Percentiles rank a stretch among this genome's conserved stretches.
These are phyloP conservation scores for Leptopilina drosophilae DNA, from an alignment of 2,888 invertebrate genomes.

Conservation along the genomic window DNA sequence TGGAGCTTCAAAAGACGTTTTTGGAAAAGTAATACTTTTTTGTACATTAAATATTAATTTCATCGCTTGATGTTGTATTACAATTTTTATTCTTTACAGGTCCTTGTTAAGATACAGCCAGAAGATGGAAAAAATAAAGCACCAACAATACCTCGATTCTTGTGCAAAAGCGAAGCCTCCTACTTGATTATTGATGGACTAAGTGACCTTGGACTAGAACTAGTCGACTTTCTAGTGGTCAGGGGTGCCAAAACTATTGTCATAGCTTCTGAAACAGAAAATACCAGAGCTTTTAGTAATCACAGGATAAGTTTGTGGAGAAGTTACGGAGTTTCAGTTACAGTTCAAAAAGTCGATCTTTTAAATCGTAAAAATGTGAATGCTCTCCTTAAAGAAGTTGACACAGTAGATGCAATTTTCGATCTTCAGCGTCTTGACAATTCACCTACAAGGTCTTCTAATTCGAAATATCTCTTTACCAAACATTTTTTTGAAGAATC, in stretches of 20 bases:
- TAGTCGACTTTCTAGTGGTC: constrained; percentile 54
- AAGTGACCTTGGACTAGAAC: constrained; percentile 78
- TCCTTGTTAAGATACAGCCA: constrained; percentile 61
- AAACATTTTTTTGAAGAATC: constrained; percentile 51
- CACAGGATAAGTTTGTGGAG: constrained; percentile 49
- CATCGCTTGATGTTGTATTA: background rate
- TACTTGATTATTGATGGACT: constrained; percentile 86
- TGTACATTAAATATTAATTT: background rate
- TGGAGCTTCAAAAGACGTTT: constrained; percentile 72
- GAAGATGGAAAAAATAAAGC: constrained; percentile 19
- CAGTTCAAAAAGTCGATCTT: constrained; percentile 45
- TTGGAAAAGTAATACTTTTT: constrained; percentile 82
- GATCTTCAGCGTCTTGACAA: constrained; percentile 47
- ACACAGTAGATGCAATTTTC: constrained; percentile 52
- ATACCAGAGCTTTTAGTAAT: constrained; percentile 43
- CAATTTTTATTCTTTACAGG: constrained; percentile 47
- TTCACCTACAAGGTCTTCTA: background rate
- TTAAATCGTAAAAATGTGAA: constrained; percentile 46
- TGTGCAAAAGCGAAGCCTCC: constrained; percentile 76
- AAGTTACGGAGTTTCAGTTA: constrained; percentile 47
- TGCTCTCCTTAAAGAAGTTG: constrained; percentile 49
- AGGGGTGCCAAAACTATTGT: constrained; percentile 55
- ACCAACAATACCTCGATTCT: constrained; percentile 76
- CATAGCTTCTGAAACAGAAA: constrained; percentile 45
- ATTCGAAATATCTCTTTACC: constrained; percentile 31